Base-by-base conservation (phyloP, 2,797 vertebrate genomes). In the Scomberomorus guttatus region DNA sequence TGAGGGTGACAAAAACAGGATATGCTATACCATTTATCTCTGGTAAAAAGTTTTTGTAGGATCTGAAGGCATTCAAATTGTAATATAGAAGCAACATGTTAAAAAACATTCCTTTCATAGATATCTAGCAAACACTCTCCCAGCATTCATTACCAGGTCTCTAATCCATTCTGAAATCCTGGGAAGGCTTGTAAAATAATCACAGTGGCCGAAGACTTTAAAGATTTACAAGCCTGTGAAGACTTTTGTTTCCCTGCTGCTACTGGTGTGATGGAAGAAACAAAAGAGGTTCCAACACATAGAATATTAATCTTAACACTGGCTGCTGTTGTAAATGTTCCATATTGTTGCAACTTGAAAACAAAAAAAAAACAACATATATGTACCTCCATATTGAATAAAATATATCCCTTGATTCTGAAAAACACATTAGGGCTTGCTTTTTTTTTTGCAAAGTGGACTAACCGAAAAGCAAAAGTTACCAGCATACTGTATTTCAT, bases 141-240 rank as follows among this genome's bases (percentile, higher is more conserved):
- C 52, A 29, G 20, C 10, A 2, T n/a, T 60, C 11, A 55, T 32
- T 51, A 6, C 29, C 18, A 55, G 7, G 58, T 27, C 29, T 60
- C 34, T n/a, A 11, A 29, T 48, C 9, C 8, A 6, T 39, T 64
- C 37, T 60, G 10, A 71, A 60, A 17, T 10, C 20, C 9, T 51
- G 34, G 55, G 25, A 29, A 3, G 17, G 42, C 39, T 63, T 10
- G 57, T 76, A 52, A 74, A 81, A 48, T 1, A 74, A 24, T 59
- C 42, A n/a, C 22, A 55, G 14, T 32, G 9, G 11, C 27, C 6
- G 1, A 11, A 44, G 25, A 29, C n/a, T 25, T 34, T 3, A 39
- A 48, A 22, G 57, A 65, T 78, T 77, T 59, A 78, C 70, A 32
- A 70, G 73, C 54, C 37, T 10, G 17, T 46, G 42, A 64, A 55